Percentiles rank a stretch among this genome's conserved stretches.
phyloP scores from a whole-genome alignment of 2,113 vertebrate genomes.

The Carassius carassius region DNA sequence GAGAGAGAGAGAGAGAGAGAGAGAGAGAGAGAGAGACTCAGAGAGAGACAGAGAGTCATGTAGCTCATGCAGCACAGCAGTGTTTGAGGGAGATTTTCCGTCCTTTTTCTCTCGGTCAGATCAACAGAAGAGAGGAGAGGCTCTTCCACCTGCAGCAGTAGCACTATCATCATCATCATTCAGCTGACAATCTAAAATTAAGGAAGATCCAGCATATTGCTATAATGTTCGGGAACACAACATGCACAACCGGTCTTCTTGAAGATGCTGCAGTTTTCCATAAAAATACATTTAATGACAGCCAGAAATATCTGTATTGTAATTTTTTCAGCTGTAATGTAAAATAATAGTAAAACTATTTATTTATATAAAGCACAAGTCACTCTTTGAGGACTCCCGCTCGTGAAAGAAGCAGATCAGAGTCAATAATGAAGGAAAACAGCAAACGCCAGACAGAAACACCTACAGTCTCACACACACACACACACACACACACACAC shows the following conservation, averaged over 20 bases:
- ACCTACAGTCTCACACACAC: neutral
- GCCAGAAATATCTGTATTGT: no score
- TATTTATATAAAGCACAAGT: conserved; percentile 6
- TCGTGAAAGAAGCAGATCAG: neutral
- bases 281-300: no score
- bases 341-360: no score
- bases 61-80: neutral
- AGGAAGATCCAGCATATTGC: neutral
- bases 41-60: neutral
- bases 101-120: neutral
- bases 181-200: neutral
- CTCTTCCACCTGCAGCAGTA: neutral
- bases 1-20: no score
- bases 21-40: neutral
- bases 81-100: neutral
- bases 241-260: neutral
- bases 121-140: neutral
- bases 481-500: neutral
- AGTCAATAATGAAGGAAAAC: conserved; percentile 20
- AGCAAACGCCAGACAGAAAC: conserved; percentile 11
- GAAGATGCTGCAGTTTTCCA: neutral
- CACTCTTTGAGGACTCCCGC: neutral
- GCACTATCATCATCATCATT: neutral
- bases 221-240: neutral
- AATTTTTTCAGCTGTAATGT: no score